Evolutionary conservation across 2,888 invertebrate genomes (phyloP), one percentile per base, ranked within the genome.

Genomic region (Metalampra italica): DNA sequence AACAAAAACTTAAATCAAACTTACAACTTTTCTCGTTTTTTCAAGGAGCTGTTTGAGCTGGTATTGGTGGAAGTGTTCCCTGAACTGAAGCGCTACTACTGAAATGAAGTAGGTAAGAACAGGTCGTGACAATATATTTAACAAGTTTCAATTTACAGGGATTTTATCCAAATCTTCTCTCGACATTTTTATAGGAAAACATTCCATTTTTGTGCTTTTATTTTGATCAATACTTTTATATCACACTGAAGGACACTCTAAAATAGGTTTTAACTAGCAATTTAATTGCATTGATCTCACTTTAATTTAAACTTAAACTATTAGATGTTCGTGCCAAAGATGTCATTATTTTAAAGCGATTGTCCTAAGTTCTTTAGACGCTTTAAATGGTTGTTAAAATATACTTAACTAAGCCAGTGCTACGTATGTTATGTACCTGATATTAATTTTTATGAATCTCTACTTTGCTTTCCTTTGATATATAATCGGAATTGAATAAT

Each of bases 51-150:
- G 54, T 88, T 94, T 56, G 93, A 93, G 77, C 81, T 93, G 44
- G 79, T 93, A 44, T 86, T 94, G 62, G 75, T 92, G 53, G 93
- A 94, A 79, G 89, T 93, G 60, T 94, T 93, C 72, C 94, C 94
- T 12, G 93, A 94, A 82, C 87, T 93, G 59, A 92, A 92, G 56
- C 91, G 92, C 57, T 90, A 90, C 63, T 78, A 84, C 53, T 82
- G 65, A 71, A 55, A 38, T 36, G 7, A 11, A 44, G n/a, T 49
- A 49, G 53, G 45, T 68, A 69, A 60, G 65, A 70, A 58, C 59
- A 53, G 59, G 57, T 48, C 61, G 57, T 65, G 71, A 75, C 71
- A 71, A 69, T 75, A 75, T 68, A 62, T 54, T 53, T 54, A 56
- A 48, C 30, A 58, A 58, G 57, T 61, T 61, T 54, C 47, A 59